Evolutionary conservation across 2,797 vertebrate genomes (phyloP).

Genomic region (Apogon hyalosoma): DNA sequence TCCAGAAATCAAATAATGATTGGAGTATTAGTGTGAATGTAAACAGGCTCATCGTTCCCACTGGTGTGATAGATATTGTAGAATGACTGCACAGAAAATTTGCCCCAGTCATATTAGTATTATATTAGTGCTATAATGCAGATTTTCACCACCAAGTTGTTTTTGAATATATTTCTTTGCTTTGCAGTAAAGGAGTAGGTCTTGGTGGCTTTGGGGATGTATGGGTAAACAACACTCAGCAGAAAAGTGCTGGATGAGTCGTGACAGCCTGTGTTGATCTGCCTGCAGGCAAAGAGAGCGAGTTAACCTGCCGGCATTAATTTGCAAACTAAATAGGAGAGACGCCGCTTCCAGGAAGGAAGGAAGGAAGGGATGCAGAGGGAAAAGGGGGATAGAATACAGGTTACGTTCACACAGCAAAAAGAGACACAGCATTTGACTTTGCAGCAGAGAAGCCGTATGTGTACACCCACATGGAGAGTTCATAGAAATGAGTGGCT

Average conservation of each 20-base stretch:
- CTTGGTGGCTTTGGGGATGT: background rate
- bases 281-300: background rate
- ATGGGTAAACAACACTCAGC: no score
- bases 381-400: background rate
- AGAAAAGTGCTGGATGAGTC: background rate
- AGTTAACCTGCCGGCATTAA: conserved; percentile 21
- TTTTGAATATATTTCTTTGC: background rate
- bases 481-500: background rate
- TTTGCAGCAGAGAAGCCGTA: background rate
- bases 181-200: background rate
- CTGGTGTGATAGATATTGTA: background rate
- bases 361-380: no score
- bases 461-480: background rate
- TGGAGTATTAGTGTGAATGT: no score
- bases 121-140: background rate
- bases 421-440: no score
- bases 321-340: conserved; percentile 47
- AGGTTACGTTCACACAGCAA: background rate
- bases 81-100: background rate
- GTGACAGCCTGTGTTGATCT: background rate
- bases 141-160: background rate
- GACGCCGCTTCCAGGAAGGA: conserved; percentile 11
- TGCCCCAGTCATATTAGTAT: background rate
- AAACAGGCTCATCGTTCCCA: background rate
- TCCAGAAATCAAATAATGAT: no score